phyloP scores from a whole-genome alignment of 1,140 invertebrate species.

The Bicyclus anynana region DNA sequence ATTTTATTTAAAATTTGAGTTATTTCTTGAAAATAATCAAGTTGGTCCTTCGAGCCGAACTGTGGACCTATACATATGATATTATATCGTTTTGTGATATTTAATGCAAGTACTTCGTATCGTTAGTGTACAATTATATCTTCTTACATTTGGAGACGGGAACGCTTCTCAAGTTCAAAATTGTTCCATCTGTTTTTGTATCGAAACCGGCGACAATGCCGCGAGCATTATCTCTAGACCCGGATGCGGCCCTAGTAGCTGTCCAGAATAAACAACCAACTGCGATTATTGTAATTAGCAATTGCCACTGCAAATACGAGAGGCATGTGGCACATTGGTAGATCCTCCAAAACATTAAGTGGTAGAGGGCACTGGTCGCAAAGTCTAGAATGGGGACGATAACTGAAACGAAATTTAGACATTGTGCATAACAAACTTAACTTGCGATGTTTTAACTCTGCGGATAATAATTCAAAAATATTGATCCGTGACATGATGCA shows the following conservation, averaged over 20 bases:
- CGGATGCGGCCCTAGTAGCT: constrained; percentile 32
- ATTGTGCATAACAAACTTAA: too few relatives aligned
- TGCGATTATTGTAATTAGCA: constrained; percentile 44
- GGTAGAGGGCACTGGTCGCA: constrained; percentile 32
- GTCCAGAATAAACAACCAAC: constrained; percentile 63
- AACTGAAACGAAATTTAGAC: constrained; percentile 41
- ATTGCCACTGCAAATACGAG: constrained; percentile 31
- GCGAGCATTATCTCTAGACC: constrained; percentile 22
- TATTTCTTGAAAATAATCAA: background rate
- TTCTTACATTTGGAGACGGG: constrained; percentile 17
- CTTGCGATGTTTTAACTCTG: too few relatives aligned
- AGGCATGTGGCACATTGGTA: constrained; percentile 30
- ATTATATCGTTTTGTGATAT: background rate
- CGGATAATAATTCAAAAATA: too few relatives aligned
- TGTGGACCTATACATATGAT: background rate
- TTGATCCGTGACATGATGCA: too few relatives aligned
- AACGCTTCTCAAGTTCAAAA: constrained; percentile 16
- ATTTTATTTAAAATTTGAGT: background rate
- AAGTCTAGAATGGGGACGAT: constrained; percentile 30
- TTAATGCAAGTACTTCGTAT: background rate
- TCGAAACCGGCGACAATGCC: background rate
- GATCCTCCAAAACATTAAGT: constrained; percentile 42
- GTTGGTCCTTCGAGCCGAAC: background rate
- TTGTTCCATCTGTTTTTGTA: background rate
- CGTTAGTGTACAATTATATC: too few relatives aligned